Conservation (phyloP, 2,888 invertebrate species). For the Leucoptera coffeella region DNA sequence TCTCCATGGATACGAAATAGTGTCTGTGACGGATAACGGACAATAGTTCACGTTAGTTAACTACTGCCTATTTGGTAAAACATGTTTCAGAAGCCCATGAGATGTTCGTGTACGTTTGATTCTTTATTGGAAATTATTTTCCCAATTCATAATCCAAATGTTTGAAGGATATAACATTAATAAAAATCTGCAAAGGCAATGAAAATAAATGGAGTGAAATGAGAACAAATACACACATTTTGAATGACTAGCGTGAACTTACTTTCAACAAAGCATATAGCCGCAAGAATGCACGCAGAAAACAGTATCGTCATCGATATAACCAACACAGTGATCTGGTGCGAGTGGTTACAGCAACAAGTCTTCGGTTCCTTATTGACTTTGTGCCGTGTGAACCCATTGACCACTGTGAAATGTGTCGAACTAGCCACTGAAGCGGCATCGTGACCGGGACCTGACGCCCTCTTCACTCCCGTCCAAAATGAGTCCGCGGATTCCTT, state of each 20-base stretch:
- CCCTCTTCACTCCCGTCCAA: slow-evolving; percentile 42
- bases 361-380: slow-evolving; percentile 54
- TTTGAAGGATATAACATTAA: background rate
- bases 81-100: too few relatives aligned
- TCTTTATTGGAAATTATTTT: too few relatives aligned
- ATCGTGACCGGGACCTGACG: slow-evolving; percentile 51
- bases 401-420: slow-evolving; percentile 82
- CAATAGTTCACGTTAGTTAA: too few relatives aligned
- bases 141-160: too few relatives aligned
- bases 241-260: slow-evolving; percentile 52
- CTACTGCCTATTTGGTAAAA: too few relatives aligned
- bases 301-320: slow-evolving; percentile 78
- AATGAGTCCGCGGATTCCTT: slow-evolving; percentile 26
- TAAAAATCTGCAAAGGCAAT: background rate
- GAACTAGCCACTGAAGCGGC: slow-evolving; percentile 75
- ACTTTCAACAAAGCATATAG: slow-evolving; percentile 81
- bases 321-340: slow-evolving; percentile 76
- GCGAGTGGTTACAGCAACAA: slow-evolving; percentile 68
- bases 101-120: too few relatives aligned
- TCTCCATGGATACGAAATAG: too few relatives aligned
- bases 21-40: too few relatives aligned
- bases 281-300: slow-evolving; percentile 72
- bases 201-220: slow-evolving; percentile 1
- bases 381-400: slow-evolving; percentile 63
- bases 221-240: slow-evolving; percentile 1